Base-by-base conservation (phyloP, 2,113 vertebrate genomes). In the Cygnus buccinator region DNA sequence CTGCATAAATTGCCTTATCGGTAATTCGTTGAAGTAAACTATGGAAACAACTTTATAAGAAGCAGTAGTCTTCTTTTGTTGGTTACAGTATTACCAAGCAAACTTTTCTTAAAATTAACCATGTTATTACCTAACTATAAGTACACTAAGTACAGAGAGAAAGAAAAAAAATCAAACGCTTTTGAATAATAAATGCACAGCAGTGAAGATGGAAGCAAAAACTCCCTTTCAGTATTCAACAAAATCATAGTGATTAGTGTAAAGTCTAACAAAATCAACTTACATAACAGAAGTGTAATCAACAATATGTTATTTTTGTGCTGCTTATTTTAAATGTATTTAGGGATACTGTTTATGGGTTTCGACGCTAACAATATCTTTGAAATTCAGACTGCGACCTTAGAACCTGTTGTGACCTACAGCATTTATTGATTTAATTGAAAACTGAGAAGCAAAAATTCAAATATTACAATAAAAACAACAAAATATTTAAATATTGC, bases 1-100 rank as follows among this genome's bases (percentile, higher is more conserved):
- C 96, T 93, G 61, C 96, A 96, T 97, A 97, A 97, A 97, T 94
- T 96, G 93, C 92, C 93, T 96, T 97, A 95, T 97, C 91, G 72
- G 87, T 95, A 96, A 97, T 97, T 96, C 89, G 87, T 54, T 97
- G 94, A 95, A 96, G 84, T 95, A 97, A 97, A 95, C 94, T 96
- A 88, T 96, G 91, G 92, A 94, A 96, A 95, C 90, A 96, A 89
- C 84, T 96, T 95, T 97, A 95, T 93, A 96, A 92, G 94, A 97
- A 96, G 90, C 88, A 97, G 94, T 96, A 97, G 55, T 91, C 89
- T 87, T 74, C 75, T 87, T 91, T 93, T 96, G 75, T 44, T 97
- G 74, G 86, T 94, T 92, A 50, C 33, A 41, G 85, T 80, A 68
- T 77, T 94, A 93, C 71, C 87, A 95, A 95, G 43, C 35, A 95